Conservation (phyloP, 2,888 invertebrate genomes). For the Tillus elongatus region DNA sequence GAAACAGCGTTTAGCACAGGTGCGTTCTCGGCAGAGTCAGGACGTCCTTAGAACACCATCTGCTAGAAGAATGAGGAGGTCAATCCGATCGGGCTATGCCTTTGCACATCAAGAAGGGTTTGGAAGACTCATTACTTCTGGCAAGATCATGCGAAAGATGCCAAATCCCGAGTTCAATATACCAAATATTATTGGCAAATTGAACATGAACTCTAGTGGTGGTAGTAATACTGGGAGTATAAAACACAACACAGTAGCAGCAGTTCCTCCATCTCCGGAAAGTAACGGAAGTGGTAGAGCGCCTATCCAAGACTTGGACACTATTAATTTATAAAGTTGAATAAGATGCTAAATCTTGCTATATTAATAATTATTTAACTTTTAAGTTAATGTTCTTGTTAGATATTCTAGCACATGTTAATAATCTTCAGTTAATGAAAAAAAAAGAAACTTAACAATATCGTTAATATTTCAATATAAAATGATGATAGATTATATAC, state of each 20-base stretch:
- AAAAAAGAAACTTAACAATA: slow-evolving; percentile 16
- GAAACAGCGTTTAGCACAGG: slow-evolving; percentile 62
- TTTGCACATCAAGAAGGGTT: slow-evolving; percentile 98
- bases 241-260: slow-evolving; percentile 21
- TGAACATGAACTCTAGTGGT: slow-evolving; percentile 36
- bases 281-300: slow-evolving; percentile 43
- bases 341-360: background rate
- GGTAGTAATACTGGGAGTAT: slow-evolving; percentile 19
- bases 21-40: slow-evolving; percentile 60
- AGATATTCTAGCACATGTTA: slow-evolving; percentile 24
- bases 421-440: slow-evolving; percentile 18
- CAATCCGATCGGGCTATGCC: slow-evolving; percentile 93
- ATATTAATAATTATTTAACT: too few species aligned
- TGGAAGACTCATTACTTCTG: slow-evolving; percentile 92
- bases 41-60: slow-evolving; percentile 79
- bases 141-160: slow-evolving; percentile 86
- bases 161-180: slow-evolving; percentile 72
- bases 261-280: slow-evolving; percentile 31
- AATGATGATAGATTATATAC: background rate
- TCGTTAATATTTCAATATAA: slow-evolving; percentile 19
- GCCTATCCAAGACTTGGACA: slow-evolving; percentile 64
- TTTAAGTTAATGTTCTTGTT: slow-evolving; percentile 9
- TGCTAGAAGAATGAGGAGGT: slow-evolving; percentile 79
- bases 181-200: slow-evolving; percentile 45
- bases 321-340: slow-evolving; percentile 53